Evolutionary conservation across 2,113 vertebrate species (phyloP), one percentile per base, ranked within the genome.

Genomic region (Thunnus thynnus): DNA sequence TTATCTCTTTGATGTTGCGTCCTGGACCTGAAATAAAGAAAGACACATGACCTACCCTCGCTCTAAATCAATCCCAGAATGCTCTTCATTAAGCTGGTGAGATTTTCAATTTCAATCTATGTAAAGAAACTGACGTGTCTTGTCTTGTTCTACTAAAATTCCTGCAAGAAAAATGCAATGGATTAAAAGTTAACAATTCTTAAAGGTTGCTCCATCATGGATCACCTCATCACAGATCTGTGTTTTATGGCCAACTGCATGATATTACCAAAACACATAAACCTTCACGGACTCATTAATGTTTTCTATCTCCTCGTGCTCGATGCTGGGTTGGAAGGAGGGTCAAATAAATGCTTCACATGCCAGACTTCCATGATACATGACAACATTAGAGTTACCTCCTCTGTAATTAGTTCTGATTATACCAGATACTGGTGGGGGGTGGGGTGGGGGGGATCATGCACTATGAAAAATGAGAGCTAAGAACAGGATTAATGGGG

Each of bases 1-100:
- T 84, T 72, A 82, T 83, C 56, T 77, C 85, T 87, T 86, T 90
- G 86, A 90, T 87, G 82, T 70, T 88, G 60, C 58, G 44, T 46
- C 64, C 75, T 85, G 57, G 72, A 90, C 66, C 72, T 68, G 3
- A 52, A 84, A 84, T 76, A 78, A 89, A 76, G 75, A 68, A 72
- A 76, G 66, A 78, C 56, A 57, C 58, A 69, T 56, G 76, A 80
- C 76, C 61, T 44, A 20, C 2, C 66, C 32, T 80, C 7, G 22
- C 41, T 76, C 50, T 56, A 72, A 86, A 88, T 89, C 76, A 83
- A 74, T 85, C 67, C 78, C 65, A 65, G 72, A 75, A 69, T 36
- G 14, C 51, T 62, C 57, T 75, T 75, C 17, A 80, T 83, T 82
- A 76, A 72, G 57, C 47, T 2, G 41, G 18, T 20, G 60, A 71